phyloP scores from a whole-genome alignment of 2,113 vertebrate genomes.

The Cavia aperea region DNA sequence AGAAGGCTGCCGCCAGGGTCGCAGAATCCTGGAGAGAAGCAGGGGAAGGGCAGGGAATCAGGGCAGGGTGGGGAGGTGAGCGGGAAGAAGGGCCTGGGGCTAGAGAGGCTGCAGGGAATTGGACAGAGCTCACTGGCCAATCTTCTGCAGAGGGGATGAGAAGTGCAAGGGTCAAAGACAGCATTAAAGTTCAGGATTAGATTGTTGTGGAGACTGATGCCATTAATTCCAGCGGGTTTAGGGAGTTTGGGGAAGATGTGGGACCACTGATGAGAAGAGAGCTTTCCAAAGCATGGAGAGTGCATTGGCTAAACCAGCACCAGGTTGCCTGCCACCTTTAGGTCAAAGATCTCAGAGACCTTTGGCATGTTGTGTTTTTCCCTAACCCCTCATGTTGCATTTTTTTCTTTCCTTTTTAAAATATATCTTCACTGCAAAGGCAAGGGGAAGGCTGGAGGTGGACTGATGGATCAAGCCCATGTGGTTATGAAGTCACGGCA shows the following conservation, averaged over 20 bases:
- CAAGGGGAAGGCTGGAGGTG: background rate
- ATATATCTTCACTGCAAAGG: background rate
- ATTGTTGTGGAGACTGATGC: no score
- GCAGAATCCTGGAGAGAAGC: background rate
- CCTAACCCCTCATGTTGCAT: no score
- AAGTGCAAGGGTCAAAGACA: background rate
- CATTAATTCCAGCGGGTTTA: background rate
- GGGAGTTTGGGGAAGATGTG: background rate
- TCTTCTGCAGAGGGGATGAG: background rate
- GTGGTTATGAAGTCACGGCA: background rate
- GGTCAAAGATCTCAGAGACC: background rate
- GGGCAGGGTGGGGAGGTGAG: rapidly evolving
- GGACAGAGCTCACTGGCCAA: rapidly evolving
- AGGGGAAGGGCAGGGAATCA: rapidly evolving
- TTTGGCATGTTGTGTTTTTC: background rate
- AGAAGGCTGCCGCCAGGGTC: background rate
- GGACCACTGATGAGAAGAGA: background rate
- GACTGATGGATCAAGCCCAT: background rate
- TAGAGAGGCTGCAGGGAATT: background rate
- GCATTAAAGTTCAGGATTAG: background rate
- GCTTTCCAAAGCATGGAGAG: no score
- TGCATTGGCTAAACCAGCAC: background rate
- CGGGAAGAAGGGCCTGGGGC: background rate
- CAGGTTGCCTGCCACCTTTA: background rate
- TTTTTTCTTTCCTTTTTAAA: background rate